These are phyloP conservation scores for Vesta saturnalis DNA, from an alignment of 2,888 invertebrate genomes.

Conservation along the genomic window DNA sequence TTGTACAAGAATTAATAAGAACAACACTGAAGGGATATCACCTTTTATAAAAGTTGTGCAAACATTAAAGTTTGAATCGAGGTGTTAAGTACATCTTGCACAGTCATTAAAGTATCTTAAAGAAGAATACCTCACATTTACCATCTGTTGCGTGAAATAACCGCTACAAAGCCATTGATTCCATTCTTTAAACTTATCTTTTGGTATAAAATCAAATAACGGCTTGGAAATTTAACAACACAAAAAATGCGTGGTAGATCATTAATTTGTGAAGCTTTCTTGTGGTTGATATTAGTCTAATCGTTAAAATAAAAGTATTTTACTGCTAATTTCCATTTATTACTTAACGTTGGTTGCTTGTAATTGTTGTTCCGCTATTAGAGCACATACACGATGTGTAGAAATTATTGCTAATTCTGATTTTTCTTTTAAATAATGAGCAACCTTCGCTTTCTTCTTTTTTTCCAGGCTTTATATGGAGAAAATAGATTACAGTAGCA, in stretches of 20 bases:
- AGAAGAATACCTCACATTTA: conserved; percentile 4
- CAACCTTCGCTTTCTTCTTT: no score
- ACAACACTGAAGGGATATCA: no score
- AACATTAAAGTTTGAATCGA: no score
- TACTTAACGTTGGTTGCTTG: not conserved
- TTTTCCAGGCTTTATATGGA: no score
- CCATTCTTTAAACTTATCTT: not conserved
- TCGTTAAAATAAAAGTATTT: conserved; percentile 8
- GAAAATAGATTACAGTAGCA: no score
- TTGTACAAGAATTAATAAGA: no score
- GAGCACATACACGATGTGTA: conserved; percentile 23
- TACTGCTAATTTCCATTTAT: conserved; percentile 12
- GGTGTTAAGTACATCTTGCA: no score
- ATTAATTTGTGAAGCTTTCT: not conserved
- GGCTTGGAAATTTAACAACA: not conserved
- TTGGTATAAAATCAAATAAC: not conserved
- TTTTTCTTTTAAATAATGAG: not conserved
- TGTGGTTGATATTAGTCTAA: not conserved
- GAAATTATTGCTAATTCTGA: conserved; percentile 5
- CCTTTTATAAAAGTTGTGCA: no score
- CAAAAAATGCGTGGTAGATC: not conserved
- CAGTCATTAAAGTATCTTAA: no score
- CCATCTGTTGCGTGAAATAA: conserved; percentile 4
- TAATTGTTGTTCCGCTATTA: conserved; percentile 16
- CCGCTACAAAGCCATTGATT: not conserved